Evolutionary conservation across 2,888 invertebrate genomes (phyloP).

Genomic region (Hypena proboscidalis): DNA sequence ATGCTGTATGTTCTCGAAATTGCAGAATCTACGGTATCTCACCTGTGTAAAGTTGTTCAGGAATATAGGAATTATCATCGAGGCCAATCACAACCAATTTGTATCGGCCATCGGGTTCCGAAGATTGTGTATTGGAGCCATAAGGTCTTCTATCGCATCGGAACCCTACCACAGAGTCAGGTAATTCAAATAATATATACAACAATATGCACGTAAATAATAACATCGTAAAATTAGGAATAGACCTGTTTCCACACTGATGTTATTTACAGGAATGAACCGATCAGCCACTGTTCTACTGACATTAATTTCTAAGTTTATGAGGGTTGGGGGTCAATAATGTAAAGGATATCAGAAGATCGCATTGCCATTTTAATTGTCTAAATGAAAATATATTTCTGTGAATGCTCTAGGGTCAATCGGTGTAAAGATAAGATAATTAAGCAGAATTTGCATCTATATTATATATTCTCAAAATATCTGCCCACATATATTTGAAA

Average conservation of each 20-base stretch:
- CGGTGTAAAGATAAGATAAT: not conserved
- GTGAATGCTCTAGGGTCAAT: not conserved
- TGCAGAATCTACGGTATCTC: too few species aligned
- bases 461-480: too few species aligned
- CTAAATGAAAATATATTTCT: slow-evolving; percentile 30
- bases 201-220: too few species aligned
- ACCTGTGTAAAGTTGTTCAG: slow-evolving; percentile 74
- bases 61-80: slow-evolving; percentile 65
- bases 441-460: too few species aligned
- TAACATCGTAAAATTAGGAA: too few species aligned
- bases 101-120: slow-evolving; percentile 71
- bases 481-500: too few species aligned
- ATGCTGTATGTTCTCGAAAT: too few species aligned
- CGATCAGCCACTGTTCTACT: not conserved
- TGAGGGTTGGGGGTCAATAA: slow-evolving; percentile 10
- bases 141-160: slow-evolving; percentile 75
- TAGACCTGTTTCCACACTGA: slow-evolving; percentile 2
- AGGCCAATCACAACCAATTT: slow-evolving; percentile 56
- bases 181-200: too few species aligned
- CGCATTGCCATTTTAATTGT: slow-evolving; percentile 35
- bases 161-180: slow-evolving; percentile 49
- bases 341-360: slow-evolving; percentile 26
- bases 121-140: slow-evolving; percentile 62
- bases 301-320: slow-evolving; percentile 19
- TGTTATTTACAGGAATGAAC: not conserved